A percentile compares a stretch with the other conserved stretches of the same genome.
phyloP scores from a whole-genome alignment of 2,113 vertebrate species.

The Rhabdornis inornatus region DNA sequence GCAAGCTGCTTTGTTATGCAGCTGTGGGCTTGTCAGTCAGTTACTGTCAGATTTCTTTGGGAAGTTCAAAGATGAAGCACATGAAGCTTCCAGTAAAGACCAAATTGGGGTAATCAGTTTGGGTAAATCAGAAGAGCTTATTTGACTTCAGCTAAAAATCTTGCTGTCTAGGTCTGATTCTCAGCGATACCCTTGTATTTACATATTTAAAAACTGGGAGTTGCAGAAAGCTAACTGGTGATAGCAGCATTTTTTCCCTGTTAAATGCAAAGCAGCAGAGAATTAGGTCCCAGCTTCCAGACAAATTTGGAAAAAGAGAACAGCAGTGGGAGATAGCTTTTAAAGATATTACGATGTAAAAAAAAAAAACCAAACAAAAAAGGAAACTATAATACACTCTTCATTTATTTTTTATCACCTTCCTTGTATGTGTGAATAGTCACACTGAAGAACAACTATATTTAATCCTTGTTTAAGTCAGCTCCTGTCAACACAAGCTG shows the following conservation, averaged over 20 bases:
- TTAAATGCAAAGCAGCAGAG: background rate
- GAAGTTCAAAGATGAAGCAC: background rate
- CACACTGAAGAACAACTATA: background rate
- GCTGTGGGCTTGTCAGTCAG: background rate
- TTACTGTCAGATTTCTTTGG: background rate
- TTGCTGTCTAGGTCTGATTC: background rate
- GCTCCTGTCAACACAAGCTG: slow-evolving; percentile 7
- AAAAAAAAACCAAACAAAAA: background rate
- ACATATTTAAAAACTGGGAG: background rate
- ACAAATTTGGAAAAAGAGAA: background rate
- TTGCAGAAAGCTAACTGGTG: background rate
- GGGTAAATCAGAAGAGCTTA: background rate
- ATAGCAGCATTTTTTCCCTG: background rate
- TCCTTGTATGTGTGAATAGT: background rate
- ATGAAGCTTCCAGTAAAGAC: background rate
- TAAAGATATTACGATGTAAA: background rate
- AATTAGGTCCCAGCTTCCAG: background rate
- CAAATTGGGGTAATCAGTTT: background rate
- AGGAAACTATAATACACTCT: background rate
- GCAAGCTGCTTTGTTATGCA: background rate
- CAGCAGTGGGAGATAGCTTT: background rate
- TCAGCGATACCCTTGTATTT: background rate
- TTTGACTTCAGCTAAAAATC: background rate
- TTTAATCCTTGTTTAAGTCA: slow-evolving; percentile 10
- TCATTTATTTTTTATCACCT: slow-evolving; percentile 38